Evolutionary conservation across 1,140 invertebrate species (phyloP).

Genomic region (Euwallacea similis): DNA sequence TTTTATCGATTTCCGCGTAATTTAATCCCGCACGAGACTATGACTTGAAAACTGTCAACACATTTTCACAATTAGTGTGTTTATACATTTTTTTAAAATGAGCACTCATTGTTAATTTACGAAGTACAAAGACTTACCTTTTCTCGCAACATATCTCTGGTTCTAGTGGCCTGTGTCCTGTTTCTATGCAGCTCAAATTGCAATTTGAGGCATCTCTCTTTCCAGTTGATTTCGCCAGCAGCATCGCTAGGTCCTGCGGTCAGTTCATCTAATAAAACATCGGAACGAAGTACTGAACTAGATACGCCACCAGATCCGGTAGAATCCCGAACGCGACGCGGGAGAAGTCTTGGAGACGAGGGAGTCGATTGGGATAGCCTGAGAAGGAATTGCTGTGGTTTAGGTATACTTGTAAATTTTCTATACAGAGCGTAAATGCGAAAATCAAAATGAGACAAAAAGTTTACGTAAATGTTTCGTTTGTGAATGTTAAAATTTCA

Average conservation of each 20-base stretch:
- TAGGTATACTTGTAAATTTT: not conserved
- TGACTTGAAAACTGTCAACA: too few species aligned
- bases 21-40: too few species aligned
- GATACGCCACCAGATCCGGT: constrained; percentile 14
- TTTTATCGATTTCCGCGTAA: too few species aligned
- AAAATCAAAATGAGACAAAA: not conserved
- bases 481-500: not conserved
- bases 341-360: constrained; percentile 69
- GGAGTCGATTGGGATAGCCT: constrained; percentile 60
- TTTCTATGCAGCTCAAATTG: constrained; percentile 81
- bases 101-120: not conserved
- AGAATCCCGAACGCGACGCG: constrained; percentile 56
- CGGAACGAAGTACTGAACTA: constrained; percentile 50
- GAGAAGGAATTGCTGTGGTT: not conserved
- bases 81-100: too few species aligned
- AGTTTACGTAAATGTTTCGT: not conserved
- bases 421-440: not conserved
- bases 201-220: constrained; percentile 79
- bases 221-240: constrained; percentile 70
- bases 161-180: constrained; percentile 78
- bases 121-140: constrained; percentile 64
- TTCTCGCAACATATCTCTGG: constrained; percentile 80
- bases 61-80: too few species aligned
- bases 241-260: constrained; percentile 48
- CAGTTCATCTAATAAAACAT: constrained; percentile 43